These are phyloP conservation scores for Drosophila miranda DNA, from an alignment of 1,140 invertebrate species.

Conservation along the genomic window DNA sequence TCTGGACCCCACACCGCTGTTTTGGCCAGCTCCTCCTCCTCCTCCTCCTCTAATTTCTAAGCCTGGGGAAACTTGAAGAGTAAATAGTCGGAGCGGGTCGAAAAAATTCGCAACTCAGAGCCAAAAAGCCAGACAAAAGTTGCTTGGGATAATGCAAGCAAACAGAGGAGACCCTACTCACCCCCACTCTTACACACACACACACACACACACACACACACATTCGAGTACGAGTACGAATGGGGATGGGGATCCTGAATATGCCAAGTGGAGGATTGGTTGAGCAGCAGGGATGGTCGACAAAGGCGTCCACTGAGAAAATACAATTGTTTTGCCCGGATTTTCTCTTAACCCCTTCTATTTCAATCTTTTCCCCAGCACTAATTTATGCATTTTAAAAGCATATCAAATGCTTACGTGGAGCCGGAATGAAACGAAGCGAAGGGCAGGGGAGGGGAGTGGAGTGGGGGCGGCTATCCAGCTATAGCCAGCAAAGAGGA, in stretches of 20 bases:
- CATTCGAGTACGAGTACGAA: conserved; percentile 28
- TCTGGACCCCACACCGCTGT: conserved; percentile 16
- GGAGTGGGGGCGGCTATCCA: not conserved
- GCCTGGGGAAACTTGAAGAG: conserved; percentile 34
- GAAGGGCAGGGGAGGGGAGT: not conserved
- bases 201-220: not conserved
- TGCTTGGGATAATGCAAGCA: conserved; percentile 58
- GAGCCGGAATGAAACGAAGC: not conserved
- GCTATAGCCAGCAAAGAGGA: conserved; percentile 4
- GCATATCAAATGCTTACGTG: conserved; percentile 56
- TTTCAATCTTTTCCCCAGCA: conserved; percentile 33
- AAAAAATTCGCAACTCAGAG: conserved; percentile 54
- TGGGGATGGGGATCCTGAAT: conserved; percentile 4
- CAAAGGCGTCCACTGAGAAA: conserved; percentile 56
- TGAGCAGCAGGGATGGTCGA: conserved; percentile 22
- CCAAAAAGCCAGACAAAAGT: conserved; percentile 68
- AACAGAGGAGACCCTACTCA: not conserved
- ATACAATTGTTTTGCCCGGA: conserved; percentile 60
- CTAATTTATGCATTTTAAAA: conserved; percentile 71
- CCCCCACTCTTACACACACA: not conserved
- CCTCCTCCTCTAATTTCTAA: conserved; percentile 28
- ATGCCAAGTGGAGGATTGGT: conserved; percentile 25
- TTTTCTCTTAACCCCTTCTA: conserved; percentile 24
- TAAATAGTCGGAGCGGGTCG: conserved; percentile 42
- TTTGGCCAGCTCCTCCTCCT: not conserved